A percentile compares a stretch with the other conserved stretches of the same genome.
phyloP scores from a whole-genome alignment of 2,888 invertebrate genomes.

The Autographa gamma region DNA sequence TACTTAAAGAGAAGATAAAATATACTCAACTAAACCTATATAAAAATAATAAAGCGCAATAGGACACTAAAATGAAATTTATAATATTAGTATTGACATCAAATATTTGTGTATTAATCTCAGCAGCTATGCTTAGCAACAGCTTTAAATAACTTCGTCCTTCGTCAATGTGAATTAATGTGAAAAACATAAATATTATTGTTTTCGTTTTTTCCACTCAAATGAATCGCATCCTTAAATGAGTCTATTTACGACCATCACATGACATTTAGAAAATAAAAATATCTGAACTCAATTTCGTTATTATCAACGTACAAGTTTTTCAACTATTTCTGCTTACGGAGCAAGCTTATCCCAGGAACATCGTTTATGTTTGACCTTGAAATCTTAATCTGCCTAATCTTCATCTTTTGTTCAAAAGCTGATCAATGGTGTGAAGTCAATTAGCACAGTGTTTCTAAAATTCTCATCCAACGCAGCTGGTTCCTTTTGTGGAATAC shows the following conservation, averaged over 20 bases:
- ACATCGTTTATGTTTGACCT: neutral
- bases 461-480: slow-evolving; percentile 2
- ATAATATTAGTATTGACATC: neutral
- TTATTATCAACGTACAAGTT: no score
- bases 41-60: neutral
- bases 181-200: neutral
- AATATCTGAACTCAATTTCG: neutral
- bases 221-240: neutral
- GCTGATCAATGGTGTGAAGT: neutral
- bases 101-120: neutral
- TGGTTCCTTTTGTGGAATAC: neutral
- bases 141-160: neutral
- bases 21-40: neutral
- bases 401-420: neutral
- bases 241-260: neutral
- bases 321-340: no score
- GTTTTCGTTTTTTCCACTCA: neutral
- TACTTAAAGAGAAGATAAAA: neutral
- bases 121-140: neutral
- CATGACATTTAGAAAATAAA: neutral
- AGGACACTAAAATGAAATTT: neutral
- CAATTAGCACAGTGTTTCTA: slow-evolving; percentile 1
- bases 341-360: no score
- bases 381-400: neutral
- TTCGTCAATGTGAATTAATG: neutral